phyloP scores from a whole-genome alignment of 2,797 vertebrate genomes.

The Betta splendens region DNA sequence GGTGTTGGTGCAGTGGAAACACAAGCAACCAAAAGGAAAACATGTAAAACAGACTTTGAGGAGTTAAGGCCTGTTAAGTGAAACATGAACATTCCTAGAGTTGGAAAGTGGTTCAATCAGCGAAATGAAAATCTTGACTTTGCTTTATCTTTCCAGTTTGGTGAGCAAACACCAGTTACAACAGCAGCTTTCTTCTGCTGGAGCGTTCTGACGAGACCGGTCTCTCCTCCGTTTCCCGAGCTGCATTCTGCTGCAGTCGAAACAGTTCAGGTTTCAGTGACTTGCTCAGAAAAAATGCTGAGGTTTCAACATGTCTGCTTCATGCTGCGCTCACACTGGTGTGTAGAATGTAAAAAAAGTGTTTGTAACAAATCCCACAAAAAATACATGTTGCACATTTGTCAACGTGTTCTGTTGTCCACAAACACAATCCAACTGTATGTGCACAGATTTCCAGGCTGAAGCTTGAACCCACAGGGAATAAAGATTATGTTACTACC shows the following conservation, averaged over 20 bases:
- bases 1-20: not conserved
- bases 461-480: too few species aligned
- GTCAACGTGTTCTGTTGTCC: not conserved
- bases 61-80: too few species aligned
- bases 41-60: too few species aligned
- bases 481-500: not conserved
- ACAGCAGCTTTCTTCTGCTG: constrained; percentile 1
- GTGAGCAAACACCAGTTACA: constrained; percentile 14
- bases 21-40: not conserved
- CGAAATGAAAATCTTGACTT: too few species aligned
- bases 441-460: not conserved
- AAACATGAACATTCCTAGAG: too few species aligned
- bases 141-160: constrained; percentile 26
- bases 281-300: not conserved
- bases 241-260: constrained; percentile 1
- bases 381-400: not conserved
- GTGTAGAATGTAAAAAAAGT: not conserved
- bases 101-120: too few species aligned
- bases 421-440: not conserved
- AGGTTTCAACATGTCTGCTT: too few species aligned
- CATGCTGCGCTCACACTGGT: not conserved
- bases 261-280: constrained; percentile 15
- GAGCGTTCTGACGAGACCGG: too few species aligned
- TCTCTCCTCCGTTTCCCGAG: too few species aligned
- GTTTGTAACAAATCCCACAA: not conserved